Percentiles rank a stretch among this genome's conserved stretches.
phyloP scores from a whole-genome alignment of 2,888 invertebrate genomes.

The Thecocarcelia acutangulata region DNA sequence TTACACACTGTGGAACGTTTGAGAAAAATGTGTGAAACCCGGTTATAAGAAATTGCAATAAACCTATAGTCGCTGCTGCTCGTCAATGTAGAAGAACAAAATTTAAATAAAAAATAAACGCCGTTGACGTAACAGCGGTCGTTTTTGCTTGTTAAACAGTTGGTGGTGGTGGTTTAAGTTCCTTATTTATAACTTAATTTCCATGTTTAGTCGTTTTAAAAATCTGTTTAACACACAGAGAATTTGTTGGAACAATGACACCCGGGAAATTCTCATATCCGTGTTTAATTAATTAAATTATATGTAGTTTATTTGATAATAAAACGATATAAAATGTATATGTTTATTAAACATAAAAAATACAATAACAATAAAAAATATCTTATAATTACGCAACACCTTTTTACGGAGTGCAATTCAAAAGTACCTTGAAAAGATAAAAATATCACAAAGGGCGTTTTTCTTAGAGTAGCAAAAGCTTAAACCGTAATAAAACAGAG shows the following conservation, averaged over 20 bases:
- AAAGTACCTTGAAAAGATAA: too few species aligned
- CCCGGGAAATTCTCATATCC: slow-evolving; percentile 52
- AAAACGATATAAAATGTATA: slow-evolving; percentile 10
- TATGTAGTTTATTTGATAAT: slow-evolving; percentile 52
- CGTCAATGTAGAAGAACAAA: slow-evolving; percentile 25
- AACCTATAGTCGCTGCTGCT: slow-evolving; percentile 3
- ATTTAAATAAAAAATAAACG: slow-evolving; percentile 9
- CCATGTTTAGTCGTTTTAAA: slow-evolving; percentile 14
- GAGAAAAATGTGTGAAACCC: slow-evolving; percentile 30
- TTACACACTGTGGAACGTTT: neutral
- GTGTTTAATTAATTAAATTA: slow-evolving; percentile 59
- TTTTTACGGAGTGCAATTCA: too few species aligned
- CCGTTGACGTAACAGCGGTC: slow-evolving; percentile 18
- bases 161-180: slow-evolving; percentile 10
- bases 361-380: neutral
- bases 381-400: too few species aligned
- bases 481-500: too few species aligned
- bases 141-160: slow-evolving; percentile 8
- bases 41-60: slow-evolving; percentile 30
- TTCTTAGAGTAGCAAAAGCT: too few species aligned
- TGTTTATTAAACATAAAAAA: neutral
- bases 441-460: too few species aligned
- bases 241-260: slow-evolving; percentile 37
- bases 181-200: slow-evolving; percentile 5
- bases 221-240: slow-evolving; percentile 6